These are phyloP conservation scores for Abscondita cerata DNA, from an alignment of 2,888 invertebrate species.

Conservation along the genomic window DNA sequence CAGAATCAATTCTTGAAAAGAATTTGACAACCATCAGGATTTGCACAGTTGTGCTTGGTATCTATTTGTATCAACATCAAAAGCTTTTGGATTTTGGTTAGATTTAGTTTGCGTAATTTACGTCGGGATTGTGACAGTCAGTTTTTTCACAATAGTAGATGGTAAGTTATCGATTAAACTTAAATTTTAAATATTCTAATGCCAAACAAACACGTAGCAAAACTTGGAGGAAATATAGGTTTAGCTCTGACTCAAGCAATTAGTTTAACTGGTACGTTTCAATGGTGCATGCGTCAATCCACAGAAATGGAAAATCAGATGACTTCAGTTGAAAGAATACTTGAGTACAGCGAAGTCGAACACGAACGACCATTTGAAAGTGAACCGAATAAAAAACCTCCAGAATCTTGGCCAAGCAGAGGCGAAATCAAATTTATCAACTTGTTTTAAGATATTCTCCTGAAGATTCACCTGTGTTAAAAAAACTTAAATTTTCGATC, in stretches of 20 bases:
- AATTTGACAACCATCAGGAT: constrained; percentile 85
- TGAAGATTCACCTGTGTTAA: constrained; percentile 76
- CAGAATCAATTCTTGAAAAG: constrained; percentile 78
- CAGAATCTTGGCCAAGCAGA: constrained; percentile 73
- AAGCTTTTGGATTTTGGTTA: constrained; percentile 93
- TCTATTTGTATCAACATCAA: constrained; percentile 85
- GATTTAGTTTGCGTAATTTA: constrained; percentile 89
- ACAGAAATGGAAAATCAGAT: constrained; percentile 73
- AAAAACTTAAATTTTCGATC: constrained; percentile 71
- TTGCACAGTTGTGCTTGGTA: constrained; percentile 93
- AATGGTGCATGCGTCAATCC: constrained; percentile 80
- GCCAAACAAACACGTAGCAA: too few species aligned
- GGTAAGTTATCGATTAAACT: too few species aligned
- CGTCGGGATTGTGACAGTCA: constrained; percentile 84
- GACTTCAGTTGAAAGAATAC: constrained; percentile 88
- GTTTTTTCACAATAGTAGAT: too few species aligned
- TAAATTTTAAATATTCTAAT: too few species aligned
- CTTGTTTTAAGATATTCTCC: constrained; percentile 76
- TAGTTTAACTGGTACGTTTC: constrained; percentile 66
- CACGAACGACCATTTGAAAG: constrained; percentile 69
- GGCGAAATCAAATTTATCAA: constrained; percentile 74
- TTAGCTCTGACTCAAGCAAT: constrained; percentile 56
- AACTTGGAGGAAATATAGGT: constrained; percentile 56
- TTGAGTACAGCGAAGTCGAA: constrained; percentile 61
- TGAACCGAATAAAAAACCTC: constrained; percentile 71